Conservation (phyloP, 2,113 vertebrate species). For the Ondatra zibethicus region DNA sequence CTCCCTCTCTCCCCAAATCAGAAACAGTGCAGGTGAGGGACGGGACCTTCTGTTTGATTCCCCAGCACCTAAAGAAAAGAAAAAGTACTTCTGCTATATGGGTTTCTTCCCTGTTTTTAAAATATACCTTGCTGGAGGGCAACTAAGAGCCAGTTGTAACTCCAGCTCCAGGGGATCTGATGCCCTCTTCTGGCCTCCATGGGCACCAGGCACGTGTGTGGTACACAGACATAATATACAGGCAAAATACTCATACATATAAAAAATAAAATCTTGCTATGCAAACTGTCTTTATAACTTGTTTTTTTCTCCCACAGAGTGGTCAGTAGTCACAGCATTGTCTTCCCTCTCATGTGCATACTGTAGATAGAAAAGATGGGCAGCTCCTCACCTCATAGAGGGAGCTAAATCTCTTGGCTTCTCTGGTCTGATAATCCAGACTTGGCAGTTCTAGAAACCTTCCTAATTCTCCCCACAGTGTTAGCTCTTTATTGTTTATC, state of each 20-base stretch:
- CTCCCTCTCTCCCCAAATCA: not conserved
- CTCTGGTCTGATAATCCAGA: not conserved
- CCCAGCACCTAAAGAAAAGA: not conserved
- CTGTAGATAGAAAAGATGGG: not conserved
- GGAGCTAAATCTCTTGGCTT: not conserved
- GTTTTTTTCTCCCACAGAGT: not conserved
- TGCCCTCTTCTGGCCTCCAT: not conserved
- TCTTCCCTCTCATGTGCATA: not conserved
- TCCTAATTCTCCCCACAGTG: not conserved
- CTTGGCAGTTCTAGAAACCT: not conserved
- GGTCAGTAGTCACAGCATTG: not conserved
- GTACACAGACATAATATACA: not conserved
- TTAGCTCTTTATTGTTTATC: not conserved
- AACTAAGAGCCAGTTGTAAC: too few species aligned
- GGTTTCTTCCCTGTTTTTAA: slow-evolving; percentile 3
- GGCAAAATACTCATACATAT: not conserved
- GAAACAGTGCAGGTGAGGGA: not conserved
- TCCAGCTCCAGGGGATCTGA: not conserved
- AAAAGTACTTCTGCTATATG: not conserved
- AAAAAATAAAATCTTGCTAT: not conserved
- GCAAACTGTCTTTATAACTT: not conserved
- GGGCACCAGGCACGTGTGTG: not conserved
- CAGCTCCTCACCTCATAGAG: not conserved
- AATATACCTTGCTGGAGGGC: not conserved
- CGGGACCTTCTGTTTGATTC: not conserved